Base-by-base conservation (phyloP, 2,888 invertebrate species). In the Amitus sp. region DNA sequence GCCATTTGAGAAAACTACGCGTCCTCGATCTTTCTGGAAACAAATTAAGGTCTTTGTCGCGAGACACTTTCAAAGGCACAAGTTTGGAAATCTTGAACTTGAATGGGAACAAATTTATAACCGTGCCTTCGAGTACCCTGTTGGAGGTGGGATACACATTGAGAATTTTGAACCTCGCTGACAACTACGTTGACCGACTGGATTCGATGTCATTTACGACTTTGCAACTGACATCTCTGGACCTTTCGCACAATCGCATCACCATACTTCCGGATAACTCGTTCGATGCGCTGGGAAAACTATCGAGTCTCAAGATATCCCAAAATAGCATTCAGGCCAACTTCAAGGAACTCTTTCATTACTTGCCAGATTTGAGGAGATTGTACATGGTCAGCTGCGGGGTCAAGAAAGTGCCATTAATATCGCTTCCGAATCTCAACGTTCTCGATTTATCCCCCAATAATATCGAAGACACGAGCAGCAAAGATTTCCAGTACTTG, bases 231-330 rank as follows among this genome's bases (percentile, higher is more conserved):
- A 87, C 91, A 55, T 88, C 88, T 70, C 84, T 95, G 55, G 91
- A 93, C 83, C 83, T 95, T 74, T 90, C 91, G 42, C 87, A 87
- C 74, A 95, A 95, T 83, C 89, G 91, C 74, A 85, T 95, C 62
- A 92, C 92, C 13, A 92, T 94, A 65, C 83, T 95, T 66, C 94
- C 94, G 1, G 95, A 95, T 83, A 94, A 94, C 79, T 93, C 94
- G 15, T 95, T 95, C 80, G 91, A 91, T 18, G 91, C 92, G 75
- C 86, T 95, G 51, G 89, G 90, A 40, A 89, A 90, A 68, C 84
- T 94, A 62, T 88, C 94, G 69, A 88, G 89, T 72, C 84, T 95
- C 73, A 93, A 95, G 83, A 85, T 95, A 47, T 91, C 93, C 69
- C 88, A 87, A 68, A 95, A 95, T 83, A 87, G 89, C 28, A 84